Evolutionary conservation across 1,140 invertebrate species (phyloP).

Genomic region (Bombyx mandarina): DNA sequence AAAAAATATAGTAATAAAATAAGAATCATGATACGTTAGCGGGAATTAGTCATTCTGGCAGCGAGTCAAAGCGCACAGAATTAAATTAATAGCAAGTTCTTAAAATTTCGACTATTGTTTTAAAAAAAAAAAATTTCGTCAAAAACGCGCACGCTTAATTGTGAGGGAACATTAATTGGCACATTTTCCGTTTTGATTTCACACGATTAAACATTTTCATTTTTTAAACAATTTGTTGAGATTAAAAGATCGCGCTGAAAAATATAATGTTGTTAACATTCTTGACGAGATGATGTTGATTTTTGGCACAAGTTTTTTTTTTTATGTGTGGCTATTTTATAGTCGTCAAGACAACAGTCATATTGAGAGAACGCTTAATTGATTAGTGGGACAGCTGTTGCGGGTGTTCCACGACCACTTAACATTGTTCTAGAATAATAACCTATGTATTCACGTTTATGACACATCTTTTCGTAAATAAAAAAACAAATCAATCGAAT

Average conservation of each 20-base stretch:
- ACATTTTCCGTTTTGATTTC: conserved; percentile 37
- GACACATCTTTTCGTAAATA: conserved; percentile 3
- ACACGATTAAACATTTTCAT: conserved; percentile 52
- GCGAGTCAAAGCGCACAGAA: conserved; percentile 44
- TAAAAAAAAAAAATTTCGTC: conserved; percentile 30
- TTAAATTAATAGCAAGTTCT: conserved; percentile 44
- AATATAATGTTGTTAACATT: conserved; percentile 66
- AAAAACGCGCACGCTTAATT: conserved; percentile 26
- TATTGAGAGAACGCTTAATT: conserved; percentile 49
- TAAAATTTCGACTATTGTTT: conserved; percentile 47
- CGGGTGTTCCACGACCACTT: conserved; percentile 29
- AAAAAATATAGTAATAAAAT: conserved; percentile 43
- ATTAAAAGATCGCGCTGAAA: conserved; percentile 52
- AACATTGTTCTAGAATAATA: conserved; percentile 31
- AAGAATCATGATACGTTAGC: conserved; percentile 38
- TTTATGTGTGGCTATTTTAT: conserved; percentile 54
- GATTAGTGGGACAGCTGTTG: conserved; percentile 58
- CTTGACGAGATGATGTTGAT: conserved; percentile 43
- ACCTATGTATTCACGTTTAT: conserved; percentile 11
- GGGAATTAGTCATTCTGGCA: conserved; percentile 63
- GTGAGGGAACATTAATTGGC: conserved; percentile 17
- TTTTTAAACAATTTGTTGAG: conserved; percentile 59
- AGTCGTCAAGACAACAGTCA: conserved; percentile 52
- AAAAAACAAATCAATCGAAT: no score
- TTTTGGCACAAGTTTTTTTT: conserved; percentile 57